phyloP scores from a whole-genome alignment of 2,888 invertebrate genomes.

The Chamaedrilus cognettii region DNA sequence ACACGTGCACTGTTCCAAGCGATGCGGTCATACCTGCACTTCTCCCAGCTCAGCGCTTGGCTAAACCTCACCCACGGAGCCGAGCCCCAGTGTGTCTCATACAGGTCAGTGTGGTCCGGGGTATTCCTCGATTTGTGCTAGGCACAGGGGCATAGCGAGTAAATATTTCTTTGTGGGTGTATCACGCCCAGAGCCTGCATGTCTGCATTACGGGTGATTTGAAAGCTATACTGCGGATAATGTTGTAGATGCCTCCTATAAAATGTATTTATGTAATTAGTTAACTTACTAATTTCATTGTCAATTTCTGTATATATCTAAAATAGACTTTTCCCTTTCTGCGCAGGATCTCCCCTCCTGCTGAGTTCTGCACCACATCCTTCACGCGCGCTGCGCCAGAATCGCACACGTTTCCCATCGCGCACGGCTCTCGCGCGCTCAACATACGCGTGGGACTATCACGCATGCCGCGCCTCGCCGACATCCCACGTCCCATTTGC shows the following conservation, averaged over 20 bases:
- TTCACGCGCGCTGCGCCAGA: slow-evolving; percentile 57
- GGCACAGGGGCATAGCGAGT: no score
- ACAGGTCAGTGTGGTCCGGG: slow-evolving; percentile 66
- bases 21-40: slow-evolving; percentile 91
- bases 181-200: no score
- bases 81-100: slow-evolving; percentile 64
- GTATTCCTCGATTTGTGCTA: no score
- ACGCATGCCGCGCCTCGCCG: slow-evolving; percentile 12
- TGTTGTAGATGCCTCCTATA: no score
- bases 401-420: slow-evolving; percentile 49
- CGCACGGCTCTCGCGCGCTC: slow-evolving; percentile 8
- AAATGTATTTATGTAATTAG: no score
- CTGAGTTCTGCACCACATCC: slow-evolving; percentile 67
- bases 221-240: no score
- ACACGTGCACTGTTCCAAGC: slow-evolving; percentile 74
- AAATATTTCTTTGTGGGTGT: no score
- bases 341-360: slow-evolving; percentile 67
- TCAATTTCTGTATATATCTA: background rate
- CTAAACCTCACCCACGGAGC: slow-evolving; percentile 63
- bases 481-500: slow-evolving; percentile 19
- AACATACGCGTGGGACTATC: slow-evolving; percentile 62
- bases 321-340: background rate
- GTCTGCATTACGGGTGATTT: no score
- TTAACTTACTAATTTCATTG: background rate
- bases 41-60: slow-evolving; percentile 97